Evolutionary conservation across 2,113 vertebrate genomes (phyloP), one percentile per base, ranked within the genome.

Genomic region (Ailurus styani): DNA sequence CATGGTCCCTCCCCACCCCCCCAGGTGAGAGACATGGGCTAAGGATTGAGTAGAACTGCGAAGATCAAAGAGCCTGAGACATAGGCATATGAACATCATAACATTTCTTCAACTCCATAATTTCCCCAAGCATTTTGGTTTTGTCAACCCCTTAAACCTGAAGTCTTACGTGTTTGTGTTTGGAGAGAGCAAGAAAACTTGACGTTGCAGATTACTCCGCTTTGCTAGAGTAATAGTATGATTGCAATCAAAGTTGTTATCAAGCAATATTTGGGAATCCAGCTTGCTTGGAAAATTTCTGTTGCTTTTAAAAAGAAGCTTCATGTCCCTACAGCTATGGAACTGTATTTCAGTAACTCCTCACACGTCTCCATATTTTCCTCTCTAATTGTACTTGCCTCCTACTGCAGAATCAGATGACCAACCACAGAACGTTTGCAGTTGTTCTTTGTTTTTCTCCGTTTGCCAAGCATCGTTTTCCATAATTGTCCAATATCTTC

Each of bases 391-490:
- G 91, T 75, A 27, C 52, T 85, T 96, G 95, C 57, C 52, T 66
- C 34, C 40, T 93, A 31, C 52, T 94, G 70, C 45, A 70, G 62
- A 34, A 42, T 90, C 47, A 83, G 40, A 4, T 87, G 73, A 91
- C 73, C 60, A 45, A 62, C 7, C 42, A 37, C 0, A 2, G 47
- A 83, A 34, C 70, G 52, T 95, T 94, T 77, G 55, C 87, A 95
- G 37, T 93, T 50, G 79, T 66, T 78, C n/a, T 95, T 87, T 89
- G 21, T 5, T 81, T 86, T 95, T 91, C 55, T 90, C 11, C 60
- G 57, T 90, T 97, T 97, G 84, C 85, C 75, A 96, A 77, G 50
- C 6, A 0, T 91, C 55, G 82, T 94, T 97, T 66, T 37, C 7
- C 3, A 34, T 52, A 96, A 91, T 93, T 91, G 82, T 89, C 47